These are phyloP conservation scores for Sicus ferrugineus DNA, from an alignment of 2,888 invertebrate genomes.

Conservation along the genomic window DNA sequence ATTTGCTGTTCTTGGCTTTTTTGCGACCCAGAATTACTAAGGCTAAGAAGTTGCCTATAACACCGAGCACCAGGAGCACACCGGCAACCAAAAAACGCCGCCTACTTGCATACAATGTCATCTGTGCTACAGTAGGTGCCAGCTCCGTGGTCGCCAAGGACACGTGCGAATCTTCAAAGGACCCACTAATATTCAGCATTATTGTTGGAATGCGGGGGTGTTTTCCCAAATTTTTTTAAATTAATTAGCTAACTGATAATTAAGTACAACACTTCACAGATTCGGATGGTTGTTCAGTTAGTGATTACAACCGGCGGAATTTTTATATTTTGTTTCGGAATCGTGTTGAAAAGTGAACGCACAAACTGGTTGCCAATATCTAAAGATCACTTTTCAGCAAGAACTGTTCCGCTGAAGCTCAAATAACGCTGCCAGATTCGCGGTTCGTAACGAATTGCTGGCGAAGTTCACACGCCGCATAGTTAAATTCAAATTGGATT, in stretches of 20 bases:
- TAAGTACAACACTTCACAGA: slow-evolving; percentile 1
- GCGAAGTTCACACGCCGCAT: slow-evolving; percentile 7
- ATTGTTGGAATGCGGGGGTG: background rate
- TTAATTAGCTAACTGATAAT: background rate
- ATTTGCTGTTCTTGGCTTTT: slow-evolving; percentile 79
- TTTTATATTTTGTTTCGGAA: no score
- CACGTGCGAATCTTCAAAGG: background rate
- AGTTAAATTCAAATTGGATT: slow-evolving; percentile 2
- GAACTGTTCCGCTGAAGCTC: slow-evolving; percentile 1
- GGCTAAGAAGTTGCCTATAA: slow-evolving; percentile 79
- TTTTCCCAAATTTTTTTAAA: background rate
- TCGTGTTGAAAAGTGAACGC: no score
- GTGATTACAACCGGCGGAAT: background rate
- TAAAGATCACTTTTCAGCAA: no score
- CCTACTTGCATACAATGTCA: slow-evolving; percentile 47
- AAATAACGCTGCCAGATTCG: slow-evolving; percentile 10
- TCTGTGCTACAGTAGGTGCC: slow-evolving; percentile 4
- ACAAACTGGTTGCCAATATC: background rate
- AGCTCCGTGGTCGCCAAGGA: background rate
- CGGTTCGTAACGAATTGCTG: slow-evolving; percentile 13
- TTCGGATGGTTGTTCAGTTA: background rate
- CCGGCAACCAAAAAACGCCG: slow-evolving; percentile 56
- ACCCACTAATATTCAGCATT: background rate
- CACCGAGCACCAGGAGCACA: slow-evolving; percentile 71
- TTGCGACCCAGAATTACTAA: slow-evolving; percentile 77